These are phyloP conservation scores for Ageneiosus marmoratus DNA, from an alignment of 2,113 vertebrate species.

Conservation along the genomic window DNA sequence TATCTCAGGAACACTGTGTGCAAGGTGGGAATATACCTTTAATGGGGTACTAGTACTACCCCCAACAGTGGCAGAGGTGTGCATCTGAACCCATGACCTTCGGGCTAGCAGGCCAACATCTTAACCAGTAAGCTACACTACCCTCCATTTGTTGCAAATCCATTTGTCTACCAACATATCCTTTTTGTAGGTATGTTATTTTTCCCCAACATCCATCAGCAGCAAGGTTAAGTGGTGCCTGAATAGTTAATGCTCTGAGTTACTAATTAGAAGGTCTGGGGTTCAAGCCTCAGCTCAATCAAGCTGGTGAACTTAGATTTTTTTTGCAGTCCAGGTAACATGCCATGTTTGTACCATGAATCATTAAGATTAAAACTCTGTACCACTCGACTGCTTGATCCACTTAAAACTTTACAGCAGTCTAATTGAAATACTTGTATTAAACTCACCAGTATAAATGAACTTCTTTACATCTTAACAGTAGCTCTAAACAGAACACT, in stretches of 20 bases:
- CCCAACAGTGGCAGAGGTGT: no score
- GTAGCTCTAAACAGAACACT: not conserved
- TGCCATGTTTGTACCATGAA: not conserved
- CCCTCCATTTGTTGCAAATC: not conserved
- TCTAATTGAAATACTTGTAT: not conserved
- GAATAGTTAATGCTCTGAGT: not conserved
- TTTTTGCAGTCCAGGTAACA: not conserved
- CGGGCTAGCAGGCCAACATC: no score
- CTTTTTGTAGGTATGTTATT: not conserved
- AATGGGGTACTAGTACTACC: no score
- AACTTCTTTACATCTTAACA: not conserved
- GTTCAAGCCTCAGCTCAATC: no score
- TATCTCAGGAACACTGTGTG: no score
- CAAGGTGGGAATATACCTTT: no score
- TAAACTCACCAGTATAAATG: not conserved
- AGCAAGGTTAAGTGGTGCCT: no score
- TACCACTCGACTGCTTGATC: not conserved
- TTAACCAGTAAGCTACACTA: no score
- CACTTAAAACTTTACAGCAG: not conserved
- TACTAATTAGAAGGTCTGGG: no score
- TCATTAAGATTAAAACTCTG: not conserved
- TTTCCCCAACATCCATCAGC: not conserved
- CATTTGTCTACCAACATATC: not conserved
- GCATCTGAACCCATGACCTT: no score
- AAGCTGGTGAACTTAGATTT: not conserved